Conservation (phyloP, 2,888 invertebrate genomes). For the Notodonta dromedarius region DNA sequence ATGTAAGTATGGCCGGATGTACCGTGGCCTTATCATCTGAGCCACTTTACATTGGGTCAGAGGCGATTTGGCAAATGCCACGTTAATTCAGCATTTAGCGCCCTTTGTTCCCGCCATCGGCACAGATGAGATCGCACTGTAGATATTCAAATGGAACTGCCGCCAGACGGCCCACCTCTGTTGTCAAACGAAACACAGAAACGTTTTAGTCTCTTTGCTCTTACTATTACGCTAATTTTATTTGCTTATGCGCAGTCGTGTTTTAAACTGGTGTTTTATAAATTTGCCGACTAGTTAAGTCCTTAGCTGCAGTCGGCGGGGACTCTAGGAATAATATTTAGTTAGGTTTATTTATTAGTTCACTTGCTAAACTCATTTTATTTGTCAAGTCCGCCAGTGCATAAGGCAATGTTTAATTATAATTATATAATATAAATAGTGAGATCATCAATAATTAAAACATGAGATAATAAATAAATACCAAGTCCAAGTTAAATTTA, state of each 20-base stretch:
- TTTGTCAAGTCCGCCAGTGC: constrained; percentile 9
- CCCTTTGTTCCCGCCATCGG: constrained; percentile 59
- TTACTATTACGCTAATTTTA: constrained; percentile 63
- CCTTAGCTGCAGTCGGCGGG: constrained; percentile 34
- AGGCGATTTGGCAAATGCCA: constrained; percentile 67
- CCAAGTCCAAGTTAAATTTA: no score
- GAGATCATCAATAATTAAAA: no score
- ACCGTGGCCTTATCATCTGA: constrained; percentile 66
- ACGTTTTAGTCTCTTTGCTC: constrained; percentile 59
- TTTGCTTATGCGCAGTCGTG: constrained; percentile 55
- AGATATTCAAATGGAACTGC: constrained; percentile 74
- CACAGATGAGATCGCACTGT: constrained; percentile 61
- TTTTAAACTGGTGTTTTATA: constrained; percentile 41
- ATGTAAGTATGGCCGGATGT: constrained; percentile 69
- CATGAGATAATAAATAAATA: no score
- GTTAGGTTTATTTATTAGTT: background rate
- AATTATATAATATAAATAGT: no score
- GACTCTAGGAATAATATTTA: constrained; percentile 2
- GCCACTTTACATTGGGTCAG: constrained; percentile 72
- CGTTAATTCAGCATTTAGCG: constrained; percentile 74
- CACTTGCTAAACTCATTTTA: constrained; percentile 10
- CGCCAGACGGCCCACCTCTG: constrained; percentile 51
- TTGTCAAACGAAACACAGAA: constrained; percentile 64
- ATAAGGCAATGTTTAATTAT: no score
- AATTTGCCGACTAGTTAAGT: constrained; percentile 36